Conservation (phyloP, 2,797 vertebrate genomes). For the Semaprochilodus insignis region DNA sequence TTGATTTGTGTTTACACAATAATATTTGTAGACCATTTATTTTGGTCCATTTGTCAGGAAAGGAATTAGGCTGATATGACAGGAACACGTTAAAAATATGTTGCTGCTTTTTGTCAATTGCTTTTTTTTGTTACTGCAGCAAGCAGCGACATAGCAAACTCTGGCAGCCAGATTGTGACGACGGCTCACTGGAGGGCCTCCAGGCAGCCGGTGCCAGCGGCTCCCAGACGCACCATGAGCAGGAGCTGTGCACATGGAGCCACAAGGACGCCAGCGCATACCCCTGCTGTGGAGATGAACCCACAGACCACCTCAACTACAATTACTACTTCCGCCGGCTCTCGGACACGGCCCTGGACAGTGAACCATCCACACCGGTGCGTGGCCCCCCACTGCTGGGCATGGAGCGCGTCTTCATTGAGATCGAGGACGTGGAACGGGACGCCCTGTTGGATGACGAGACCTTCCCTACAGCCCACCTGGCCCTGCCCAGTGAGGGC, state of each 20-base stretch:
- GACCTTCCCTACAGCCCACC: slow-evolving; percentile 67
- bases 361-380: slow-evolving; percentile 82
- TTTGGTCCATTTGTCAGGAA: not conserved
- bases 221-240: slow-evolving; percentile 50
- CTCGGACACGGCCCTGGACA: slow-evolving; percentile 88
- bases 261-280: slow-evolving; percentile 67
- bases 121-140: slow-evolving; percentile 70
- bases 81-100: not conserved
- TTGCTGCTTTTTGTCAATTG: not conserved
- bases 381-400: slow-evolving; percentile 75
- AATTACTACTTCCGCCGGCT: slow-evolving; percentile 90
- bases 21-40: not conserved
- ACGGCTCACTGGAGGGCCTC: slow-evolving; percentile 77
- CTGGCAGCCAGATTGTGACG: slow-evolving; percentile 88
- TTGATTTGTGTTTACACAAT: no score
- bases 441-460: slow-evolving; percentile 80
- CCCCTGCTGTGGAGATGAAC: slow-evolving; percentile 77
- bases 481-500: slow-evolving; percentile 63
- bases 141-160: slow-evolving; percentile 97
- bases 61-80: no score
- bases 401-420: slow-evolving; percentile 80
- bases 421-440: slow-evolving; percentile 86
- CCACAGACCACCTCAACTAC: slow-evolving; percentile 76
- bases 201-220: slow-evolving; percentile 71
- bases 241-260: slow-evolving; percentile 79